These are phyloP conservation scores for Riparia riparia DNA, from an alignment of 2,113 vertebrate genomes.

Conservation along the genomic window DNA sequence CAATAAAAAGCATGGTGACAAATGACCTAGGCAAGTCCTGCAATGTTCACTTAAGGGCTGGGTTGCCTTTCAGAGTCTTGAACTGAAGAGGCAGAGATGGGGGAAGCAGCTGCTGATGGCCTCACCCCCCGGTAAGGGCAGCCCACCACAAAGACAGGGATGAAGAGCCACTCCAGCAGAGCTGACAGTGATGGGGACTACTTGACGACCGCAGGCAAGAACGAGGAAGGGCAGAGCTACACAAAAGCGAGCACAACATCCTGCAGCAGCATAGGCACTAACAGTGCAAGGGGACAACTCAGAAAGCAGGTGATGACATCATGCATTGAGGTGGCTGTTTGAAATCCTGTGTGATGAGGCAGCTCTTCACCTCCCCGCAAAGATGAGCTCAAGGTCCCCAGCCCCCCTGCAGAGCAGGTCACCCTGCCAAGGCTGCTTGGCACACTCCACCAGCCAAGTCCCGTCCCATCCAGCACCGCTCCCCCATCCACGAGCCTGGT, in stretches of 20 bases:
- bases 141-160: neutral
- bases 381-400: neutral
- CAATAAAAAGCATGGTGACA: neutral
- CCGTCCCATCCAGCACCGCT: neutral
- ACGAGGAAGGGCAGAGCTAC: neutral
- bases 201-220: neutral
- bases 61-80: neutral
- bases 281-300: rapidly evolving
- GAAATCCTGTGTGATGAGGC: neutral
- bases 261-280: rapidly evolving
- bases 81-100: neutral
- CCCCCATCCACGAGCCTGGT: neutral
- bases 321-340: rapidly evolving
- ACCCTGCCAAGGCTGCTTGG: neutral
- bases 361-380: neutral
- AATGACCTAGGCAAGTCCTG: neutral
- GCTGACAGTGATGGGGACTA: neutral
- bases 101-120: neutral
- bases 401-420: neutral
- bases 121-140: neutral
- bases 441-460: neutral
- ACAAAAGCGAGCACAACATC: rapidly evolving
- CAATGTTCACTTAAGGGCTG: neutral
- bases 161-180: neutral
- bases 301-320: neutral